Evolutionary conservation across 2,888 invertebrate species (phyloP).

Genomic region (Aphrophora alni): DNA sequence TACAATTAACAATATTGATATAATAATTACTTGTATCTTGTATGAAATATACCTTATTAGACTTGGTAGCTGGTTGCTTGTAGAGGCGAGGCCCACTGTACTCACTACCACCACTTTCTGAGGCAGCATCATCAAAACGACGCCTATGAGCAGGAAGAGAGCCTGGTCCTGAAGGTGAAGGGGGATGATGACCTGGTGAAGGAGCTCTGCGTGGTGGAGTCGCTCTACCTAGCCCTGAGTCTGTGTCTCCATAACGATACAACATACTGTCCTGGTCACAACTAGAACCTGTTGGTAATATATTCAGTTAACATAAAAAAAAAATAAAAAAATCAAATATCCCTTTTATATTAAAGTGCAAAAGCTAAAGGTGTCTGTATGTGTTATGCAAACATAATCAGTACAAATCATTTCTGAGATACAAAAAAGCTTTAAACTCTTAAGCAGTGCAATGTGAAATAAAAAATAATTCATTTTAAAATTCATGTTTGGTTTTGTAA

Average conservation of each 20-base stretch:
- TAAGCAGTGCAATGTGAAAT: too few species aligned
- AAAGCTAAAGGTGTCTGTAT: too few species aligned
- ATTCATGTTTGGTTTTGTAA: too few species aligned
- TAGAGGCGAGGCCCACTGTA: slow-evolving; percentile 71
- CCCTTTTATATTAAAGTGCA: too few species aligned
- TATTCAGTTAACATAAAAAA: not conserved
- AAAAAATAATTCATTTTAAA: too few species aligned
- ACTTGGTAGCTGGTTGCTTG: slow-evolving; percentile 97
- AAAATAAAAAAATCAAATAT: slow-evolving; percentile 2
- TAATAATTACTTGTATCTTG: not conserved
- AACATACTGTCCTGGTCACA: slow-evolving; percentile 65
- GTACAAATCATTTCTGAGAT: too few species aligned
- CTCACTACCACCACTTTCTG: slow-evolving; percentile 52
- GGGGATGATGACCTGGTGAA: slow-evolving; percentile 80
- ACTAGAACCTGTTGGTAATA: slow-evolving; percentile 59
- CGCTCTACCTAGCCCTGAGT: slow-evolving; percentile 85
- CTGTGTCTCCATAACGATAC: slow-evolving; percentile 70
- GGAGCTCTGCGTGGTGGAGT: slow-evolving; percentile 88
- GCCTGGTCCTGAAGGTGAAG: slow-evolving; percentile 83
- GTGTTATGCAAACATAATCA: too few species aligned
- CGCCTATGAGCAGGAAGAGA: slow-evolving; percentile 72
- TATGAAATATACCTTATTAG: slow-evolving; percentile 65
- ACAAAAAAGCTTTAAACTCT: too few species aligned
- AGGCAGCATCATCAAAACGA: slow-evolving; percentile 50
- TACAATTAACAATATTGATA: not conserved